These are phyloP conservation scores for Psittacara wagleri DNA, from an alignment of 2,113 vertebrate genomes.

Conservation along the genomic window DNA sequence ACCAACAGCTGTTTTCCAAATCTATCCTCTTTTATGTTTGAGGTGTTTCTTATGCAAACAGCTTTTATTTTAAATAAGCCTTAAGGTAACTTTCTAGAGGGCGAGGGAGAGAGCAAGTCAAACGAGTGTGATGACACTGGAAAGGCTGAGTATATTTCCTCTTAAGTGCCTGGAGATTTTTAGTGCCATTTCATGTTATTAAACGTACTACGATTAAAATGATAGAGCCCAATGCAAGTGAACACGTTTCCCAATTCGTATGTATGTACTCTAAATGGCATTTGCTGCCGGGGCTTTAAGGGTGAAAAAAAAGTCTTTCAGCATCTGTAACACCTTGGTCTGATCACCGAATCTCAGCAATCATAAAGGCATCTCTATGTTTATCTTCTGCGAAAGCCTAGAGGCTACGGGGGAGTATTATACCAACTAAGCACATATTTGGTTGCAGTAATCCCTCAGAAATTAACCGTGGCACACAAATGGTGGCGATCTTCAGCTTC, in stretches of 20 bases:
- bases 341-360: slow-evolving; percentile 8
- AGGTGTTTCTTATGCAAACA: slow-evolving; percentile 14
- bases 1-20: slow-evolving; percentile 5
- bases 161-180: not conserved
- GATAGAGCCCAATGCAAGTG: not conserved
- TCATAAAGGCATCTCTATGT: slow-evolving; percentile 27
- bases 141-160: slow-evolving; percentile 9
- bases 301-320: not conserved
- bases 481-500: slow-evolving; percentile 24
- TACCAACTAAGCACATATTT: slow-evolving; percentile 30
- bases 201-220: not conserved
- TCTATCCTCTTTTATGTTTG: not conserved
- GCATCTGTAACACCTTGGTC: slow-evolving; percentile 26
- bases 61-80: slow-evolving; percentile 25
- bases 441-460: slow-evolving; percentile 48
- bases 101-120: slow-evolving; percentile 10
- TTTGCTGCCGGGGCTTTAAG: not conserved
- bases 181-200: not conserved
- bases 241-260: not conserved
- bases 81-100: slow-evolving; percentile 31
- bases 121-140: slow-evolving; percentile 4
- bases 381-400: slow-evolving; percentile 46
- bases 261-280: not conserved
- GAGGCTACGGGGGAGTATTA: slow-evolving; percentile 34
- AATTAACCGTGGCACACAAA: slow-evolving; percentile 38